Base-by-base conservation (phyloP, 2,888 invertebrate species). In the Rhimphoctona megacephalus region DNA sequence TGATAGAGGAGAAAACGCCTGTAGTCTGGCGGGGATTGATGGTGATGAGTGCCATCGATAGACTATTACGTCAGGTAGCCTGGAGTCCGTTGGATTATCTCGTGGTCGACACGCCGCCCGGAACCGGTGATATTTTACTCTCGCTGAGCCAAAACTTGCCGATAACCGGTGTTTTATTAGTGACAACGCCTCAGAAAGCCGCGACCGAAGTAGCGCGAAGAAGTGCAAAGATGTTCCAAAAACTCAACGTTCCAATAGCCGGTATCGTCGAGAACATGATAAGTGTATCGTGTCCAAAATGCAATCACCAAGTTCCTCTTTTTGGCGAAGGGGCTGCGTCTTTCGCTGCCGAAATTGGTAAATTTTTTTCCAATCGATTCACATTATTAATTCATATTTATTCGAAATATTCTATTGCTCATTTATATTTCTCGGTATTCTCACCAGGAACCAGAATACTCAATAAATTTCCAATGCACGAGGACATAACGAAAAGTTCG, bases 191-290 rank as follows among this genome's bases (percentile, higher is more conserved):
- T 0, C 99, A 99, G 94, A 96, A 96, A 79, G 97, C 98, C 2
- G 97, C 99, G 0, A 93, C 99, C 8, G 96, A 98, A 92, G 98
- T 99, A 36, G 97, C 98, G 0, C 95, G 96, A 90, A 96, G 98
- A 90, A 98, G 98, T 17, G 97, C 97, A 0, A 96, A 96, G 90
- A 98, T 99, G 98, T 98, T 98, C 92, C 95, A 96, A 86, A 98
- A 97, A 93, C 95, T 99, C 2, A 96, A 96, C 87, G 96, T 98
- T 9, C 98, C 98, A 0, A 96, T 99, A 61, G 95, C 98, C 70
- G 99, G 99, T n/a, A 93, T 99, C 85, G 96, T 98, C 0, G 97
- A 98, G 93, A 99, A 99, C 94, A 99, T 99, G 99, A 97, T 97
- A 5, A 96, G 96, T 82, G 96, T 97, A 0, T 95, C 96, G 67